Evolutionary conservation across 2,888 invertebrate genomes (phyloP), one percentile per base, ranked within the genome.

Genomic region (Amblyteles armatorius): DNA sequence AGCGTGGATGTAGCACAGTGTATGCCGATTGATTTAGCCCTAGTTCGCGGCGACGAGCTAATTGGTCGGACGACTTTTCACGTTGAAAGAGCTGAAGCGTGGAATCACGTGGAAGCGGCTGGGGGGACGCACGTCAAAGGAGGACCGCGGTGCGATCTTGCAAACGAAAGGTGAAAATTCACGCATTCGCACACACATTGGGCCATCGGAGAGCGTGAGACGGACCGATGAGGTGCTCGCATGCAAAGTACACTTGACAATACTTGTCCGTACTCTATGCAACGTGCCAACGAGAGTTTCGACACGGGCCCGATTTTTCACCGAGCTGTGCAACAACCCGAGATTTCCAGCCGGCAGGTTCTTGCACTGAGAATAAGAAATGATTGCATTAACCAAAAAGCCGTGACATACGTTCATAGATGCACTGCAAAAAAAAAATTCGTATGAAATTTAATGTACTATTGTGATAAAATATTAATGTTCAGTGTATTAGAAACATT

Each of bases 281-380:
- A 73, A 67, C 55, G 78, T 71, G 81, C 74, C 78, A 82, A 84
- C 69, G 36, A 67, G 50, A 60, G 71, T 84, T 81, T 84, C 81
- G 78, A 81, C 81, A 84, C 55, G 50, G 79, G 22, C 33, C 26
- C 63, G 33, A 26, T 84, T 81, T 81, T 63, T 73, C 63, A 74
- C 50, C 19, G 44, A 33, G 52, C 44, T 78, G 52, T 50, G 36
- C 77, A 68, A 67, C 44, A 13, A 5, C 4, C 44, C 13, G 13
- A 11, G 13, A 44, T 44, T 44, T 44, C 44, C 3, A 44, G 44
- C 44, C 44, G 44, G 13, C 44, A 3, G 2, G 44, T 76, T 76
- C 57, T 79, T 80, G 74, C 74, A 50, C 5, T 3, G 40, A 60
- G 50, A 68, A 73, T 79, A 33, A 33, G 6, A 33, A 33, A 33